phyloP scores from a whole-genome alignment of 2,888 invertebrate species.

The Tridacna gigas region DNA sequence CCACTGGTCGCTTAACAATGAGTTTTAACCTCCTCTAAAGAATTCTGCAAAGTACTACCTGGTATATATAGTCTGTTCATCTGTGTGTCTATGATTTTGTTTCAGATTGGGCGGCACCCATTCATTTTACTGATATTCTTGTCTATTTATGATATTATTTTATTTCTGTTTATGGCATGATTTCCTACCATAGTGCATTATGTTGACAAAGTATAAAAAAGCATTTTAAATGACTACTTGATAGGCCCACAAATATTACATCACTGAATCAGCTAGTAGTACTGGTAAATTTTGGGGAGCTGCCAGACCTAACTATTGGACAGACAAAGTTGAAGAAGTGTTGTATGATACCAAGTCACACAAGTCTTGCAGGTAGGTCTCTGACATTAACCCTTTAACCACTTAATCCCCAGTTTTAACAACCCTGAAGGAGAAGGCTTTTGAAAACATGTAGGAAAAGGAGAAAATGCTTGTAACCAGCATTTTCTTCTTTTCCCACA shows the following conservation, averaged over 20 bases:
- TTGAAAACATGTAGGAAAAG: neutral
- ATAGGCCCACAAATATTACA: conserved; percentile 25
- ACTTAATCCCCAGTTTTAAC: neutral
- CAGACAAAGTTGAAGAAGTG: neutral
- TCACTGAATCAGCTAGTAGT: conserved; percentile 16
- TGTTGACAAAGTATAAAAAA: too few relatives aligned
- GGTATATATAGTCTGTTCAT: too few relatives aligned
- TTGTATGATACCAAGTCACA: conserved; percentile 32
- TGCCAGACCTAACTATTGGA: neutral
- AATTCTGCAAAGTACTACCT: too few relatives aligned
- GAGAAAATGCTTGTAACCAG: neutral
- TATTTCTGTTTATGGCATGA: too few relatives aligned
- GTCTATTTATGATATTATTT: too few relatives aligned
- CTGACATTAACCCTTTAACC: neutral
- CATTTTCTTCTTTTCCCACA: conserved; percentile 9
- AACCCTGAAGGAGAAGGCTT: neutral
- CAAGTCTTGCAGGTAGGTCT: conserved; percentile 15
- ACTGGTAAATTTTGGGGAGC: neutral
- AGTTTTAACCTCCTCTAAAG: too few relatives aligned
- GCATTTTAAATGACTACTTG: neutral
- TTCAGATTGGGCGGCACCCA: too few relatives aligned
- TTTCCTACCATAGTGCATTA: too few relatives aligned
- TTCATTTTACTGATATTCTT: too few relatives aligned
- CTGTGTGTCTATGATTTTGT: too few relatives aligned
- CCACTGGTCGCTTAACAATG: too few relatives aligned